A percentile compares a stretch with the other conserved stretches of the same genome.
phyloP scores from a whole-genome alignment of 2,113 vertebrate genomes.

The Myodes glareolus region DNA sequence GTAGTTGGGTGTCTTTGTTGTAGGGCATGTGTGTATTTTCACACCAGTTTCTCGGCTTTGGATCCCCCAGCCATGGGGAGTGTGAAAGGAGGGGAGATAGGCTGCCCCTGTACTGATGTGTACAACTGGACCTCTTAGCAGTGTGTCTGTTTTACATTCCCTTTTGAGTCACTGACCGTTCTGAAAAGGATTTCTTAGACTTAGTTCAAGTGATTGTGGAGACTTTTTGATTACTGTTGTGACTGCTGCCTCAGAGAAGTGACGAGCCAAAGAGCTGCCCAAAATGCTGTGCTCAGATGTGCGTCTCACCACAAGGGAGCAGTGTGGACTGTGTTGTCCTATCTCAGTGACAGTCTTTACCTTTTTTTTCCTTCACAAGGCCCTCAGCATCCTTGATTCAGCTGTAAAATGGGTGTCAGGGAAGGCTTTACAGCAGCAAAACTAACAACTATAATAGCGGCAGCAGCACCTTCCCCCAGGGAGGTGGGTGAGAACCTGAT shows the following conservation, averaged over 20 bases:
- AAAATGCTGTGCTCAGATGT: neutral
- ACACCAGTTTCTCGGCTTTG: neutral
- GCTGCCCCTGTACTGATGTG: neutral
- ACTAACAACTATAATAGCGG: neutral
- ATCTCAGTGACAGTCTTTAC: neutral
- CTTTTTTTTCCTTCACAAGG: neutral
- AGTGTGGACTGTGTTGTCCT: neutral
- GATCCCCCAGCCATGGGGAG: neutral
- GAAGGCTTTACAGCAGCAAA: neutral
- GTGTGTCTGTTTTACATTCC: neutral
- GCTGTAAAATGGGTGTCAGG: neutral
- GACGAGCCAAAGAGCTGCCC: slow-evolving; percentile 1
- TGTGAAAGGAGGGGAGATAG: neutral
- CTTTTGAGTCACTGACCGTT: neutral
- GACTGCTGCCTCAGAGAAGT: neutral
- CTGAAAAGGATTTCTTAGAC: neutral
- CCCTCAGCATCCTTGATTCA: neutral
- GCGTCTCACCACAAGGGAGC: neutral
- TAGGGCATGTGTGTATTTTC: neutral
- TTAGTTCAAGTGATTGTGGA: neutral
- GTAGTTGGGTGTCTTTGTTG: neutral
- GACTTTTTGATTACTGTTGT: neutral
- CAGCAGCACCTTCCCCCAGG: neutral
- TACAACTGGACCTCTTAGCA: neutral
- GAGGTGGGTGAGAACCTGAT: neutral